These are phyloP conservation scores for Orussus abietinus DNA, from an alignment of 1,140 invertebrate genomes.

Conservation along the genomic window DNA sequence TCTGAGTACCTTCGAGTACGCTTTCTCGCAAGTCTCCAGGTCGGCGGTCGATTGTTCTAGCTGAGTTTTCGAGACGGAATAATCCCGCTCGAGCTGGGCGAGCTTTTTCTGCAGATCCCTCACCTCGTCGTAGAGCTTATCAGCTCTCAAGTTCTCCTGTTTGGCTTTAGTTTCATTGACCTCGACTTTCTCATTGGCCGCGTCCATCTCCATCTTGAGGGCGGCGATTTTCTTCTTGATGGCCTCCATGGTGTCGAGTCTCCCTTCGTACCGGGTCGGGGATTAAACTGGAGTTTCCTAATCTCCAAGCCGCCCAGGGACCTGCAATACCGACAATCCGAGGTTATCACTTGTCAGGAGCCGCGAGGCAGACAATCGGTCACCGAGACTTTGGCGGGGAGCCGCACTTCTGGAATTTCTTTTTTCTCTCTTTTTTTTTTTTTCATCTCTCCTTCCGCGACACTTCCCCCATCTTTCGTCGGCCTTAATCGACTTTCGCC, in stretches of 20 bases:
- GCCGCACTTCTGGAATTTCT: too few species aligned
- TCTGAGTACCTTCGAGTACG: slow-evolving; percentile 47
- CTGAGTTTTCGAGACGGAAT: slow-evolving; percentile 61
- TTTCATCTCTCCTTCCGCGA: too few species aligned
- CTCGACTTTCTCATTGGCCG: slow-evolving; percentile 72
- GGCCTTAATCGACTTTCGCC: too few species aligned
- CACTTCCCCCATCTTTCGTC: too few species aligned
- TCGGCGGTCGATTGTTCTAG: slow-evolving; percentile 61
- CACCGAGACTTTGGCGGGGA: too few species aligned
- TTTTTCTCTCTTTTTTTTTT: too few species aligned
- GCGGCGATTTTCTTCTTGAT: slow-evolving; percentile 86
- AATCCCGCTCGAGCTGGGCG: slow-evolving; percentile 65
- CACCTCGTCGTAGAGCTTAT: slow-evolving; percentile 69
- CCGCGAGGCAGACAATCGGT: too few species aligned
- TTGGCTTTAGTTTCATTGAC: slow-evolving; percentile 68
- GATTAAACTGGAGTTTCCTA: too few species aligned
- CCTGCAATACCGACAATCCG: too few species aligned
- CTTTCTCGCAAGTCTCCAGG: slow-evolving; percentile 70
- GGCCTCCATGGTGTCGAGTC: slow-evolving; percentile 65
- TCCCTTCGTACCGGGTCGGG: slow-evolving; percentile 12
- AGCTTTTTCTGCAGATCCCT: slow-evolving; percentile 68
- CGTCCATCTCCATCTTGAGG: slow-evolving; percentile 79
- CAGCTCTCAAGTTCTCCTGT: slow-evolving; percentile 65
- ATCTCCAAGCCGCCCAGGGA: too few species aligned
- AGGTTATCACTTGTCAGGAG: too few species aligned